phyloP scores from a whole-genome alignment of 2,113 vertebrate species.

The Dryoscopus gambensis region DNA sequence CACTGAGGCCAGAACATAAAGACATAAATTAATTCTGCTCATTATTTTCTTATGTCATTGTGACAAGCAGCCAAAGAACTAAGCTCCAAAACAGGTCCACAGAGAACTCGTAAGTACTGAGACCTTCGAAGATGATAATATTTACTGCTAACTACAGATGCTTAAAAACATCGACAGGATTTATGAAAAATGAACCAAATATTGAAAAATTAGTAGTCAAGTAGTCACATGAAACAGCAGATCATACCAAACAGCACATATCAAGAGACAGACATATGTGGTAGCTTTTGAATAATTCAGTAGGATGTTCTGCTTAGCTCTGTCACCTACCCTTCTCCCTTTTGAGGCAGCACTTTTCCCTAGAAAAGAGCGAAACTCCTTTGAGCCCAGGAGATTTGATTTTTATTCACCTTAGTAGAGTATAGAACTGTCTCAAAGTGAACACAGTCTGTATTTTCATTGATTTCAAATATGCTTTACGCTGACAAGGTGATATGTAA shows the following conservation, averaged over 20 bases:
- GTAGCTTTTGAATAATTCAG: background rate
- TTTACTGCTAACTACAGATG: background rate
- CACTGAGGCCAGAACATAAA: background rate
- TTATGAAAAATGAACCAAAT: background rate
- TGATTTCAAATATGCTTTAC: background rate
- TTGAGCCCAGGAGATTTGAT: background rate
- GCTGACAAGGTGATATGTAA: background rate
- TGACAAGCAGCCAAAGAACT: background rate
- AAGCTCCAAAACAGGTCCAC: background rate
- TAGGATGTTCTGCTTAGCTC: background rate
- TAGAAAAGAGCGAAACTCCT: background rate
- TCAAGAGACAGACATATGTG: background rate
- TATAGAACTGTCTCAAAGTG: background rate
- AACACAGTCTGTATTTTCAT: background rate
- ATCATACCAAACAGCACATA: background rate
- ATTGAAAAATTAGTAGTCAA: background rate
- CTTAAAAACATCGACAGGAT: background rate
- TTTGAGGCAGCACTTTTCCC: background rate
- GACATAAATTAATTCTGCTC: background rate
- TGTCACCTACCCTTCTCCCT: background rate
- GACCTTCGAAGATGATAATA: background rate
- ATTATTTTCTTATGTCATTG: background rate
- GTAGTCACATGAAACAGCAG: background rate
- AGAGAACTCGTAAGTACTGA: background rate
- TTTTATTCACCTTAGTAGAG: background rate